phyloP scores from a whole-genome alignment of 2,113 vertebrate species.

The Corapipo altera region DNA sequence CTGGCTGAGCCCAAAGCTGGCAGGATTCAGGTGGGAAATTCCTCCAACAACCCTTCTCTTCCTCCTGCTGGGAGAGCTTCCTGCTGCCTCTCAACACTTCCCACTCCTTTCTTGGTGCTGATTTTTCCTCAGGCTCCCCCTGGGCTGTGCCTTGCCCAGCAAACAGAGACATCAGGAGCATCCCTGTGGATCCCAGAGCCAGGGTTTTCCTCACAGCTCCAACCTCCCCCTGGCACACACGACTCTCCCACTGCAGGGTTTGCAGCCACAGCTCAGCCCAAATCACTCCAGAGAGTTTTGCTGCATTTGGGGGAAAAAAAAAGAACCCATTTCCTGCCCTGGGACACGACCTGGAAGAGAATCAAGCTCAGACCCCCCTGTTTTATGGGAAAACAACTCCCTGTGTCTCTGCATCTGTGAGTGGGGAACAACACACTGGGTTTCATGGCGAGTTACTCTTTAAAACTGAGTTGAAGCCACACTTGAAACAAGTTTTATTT shows the following conservation, averaged over 20 bases:
- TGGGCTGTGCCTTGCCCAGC: not conserved
- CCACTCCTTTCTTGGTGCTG: not conserved
- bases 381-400: too few species aligned
- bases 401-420: too few species aligned
- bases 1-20: not conserved
- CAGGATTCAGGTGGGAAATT: not conserved
- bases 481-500: too few species aligned
- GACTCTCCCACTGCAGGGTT: accelerated
- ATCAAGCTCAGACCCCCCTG: too few species aligned
- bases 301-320: too few species aligned
- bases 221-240: not conserved
- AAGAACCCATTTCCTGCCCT: too few species aligned
- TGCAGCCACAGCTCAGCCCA: not conserved
- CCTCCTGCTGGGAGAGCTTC: not conserved
- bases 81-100: not conserved
- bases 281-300: not conserved
- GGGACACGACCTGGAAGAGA: too few species aligned
- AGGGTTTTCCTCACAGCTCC: not conserved
- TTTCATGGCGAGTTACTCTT: too few species aligned
- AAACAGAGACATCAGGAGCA: not conserved
- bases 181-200: not conserved
- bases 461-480: too few species aligned
- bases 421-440: too few species aligned
- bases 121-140: not conserved
- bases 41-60: not conserved